A percentile compares a stretch with the other conserved stretches of the same genome.
These are phyloP conservation scores for Pyrgilauda ruficollis DNA, from an alignment of 2,113 vertebrate species.

Conservation along the genomic window DNA sequence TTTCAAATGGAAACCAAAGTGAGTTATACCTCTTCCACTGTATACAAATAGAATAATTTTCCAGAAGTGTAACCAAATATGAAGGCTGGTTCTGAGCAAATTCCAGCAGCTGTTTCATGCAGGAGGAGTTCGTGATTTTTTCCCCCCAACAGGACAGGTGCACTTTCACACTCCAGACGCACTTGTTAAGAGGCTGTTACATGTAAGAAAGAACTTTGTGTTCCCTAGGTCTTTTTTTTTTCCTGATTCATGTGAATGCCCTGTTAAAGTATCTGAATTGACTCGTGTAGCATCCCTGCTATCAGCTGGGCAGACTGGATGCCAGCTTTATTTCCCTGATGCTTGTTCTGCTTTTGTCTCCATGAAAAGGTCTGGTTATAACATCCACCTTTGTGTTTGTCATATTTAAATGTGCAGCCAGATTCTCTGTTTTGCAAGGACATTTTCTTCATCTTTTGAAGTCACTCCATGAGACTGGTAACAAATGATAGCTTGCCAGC, in stretches of 20 bases:
- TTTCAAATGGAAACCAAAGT: not conserved
- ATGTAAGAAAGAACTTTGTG: not conserved
- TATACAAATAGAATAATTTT: not conserved
- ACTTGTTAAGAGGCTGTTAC: not conserved
- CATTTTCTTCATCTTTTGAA: slow-evolving; percentile 37
- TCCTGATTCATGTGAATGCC: not conserved
- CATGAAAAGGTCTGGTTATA: slow-evolving; percentile 1
- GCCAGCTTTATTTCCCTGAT: not conserved
- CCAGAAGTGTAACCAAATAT: not conserved
- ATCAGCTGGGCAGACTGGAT: not conserved
- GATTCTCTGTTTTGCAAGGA: not conserved
- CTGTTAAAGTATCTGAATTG: not conserved
- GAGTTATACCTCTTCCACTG: not conserved
- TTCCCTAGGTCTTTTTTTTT: not conserved
- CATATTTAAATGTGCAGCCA: slow-evolving; percentile 12
- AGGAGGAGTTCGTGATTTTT: not conserved
- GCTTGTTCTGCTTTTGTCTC: slow-evolving; percentile 15
- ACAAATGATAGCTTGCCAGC: slow-evolving; percentile 18
- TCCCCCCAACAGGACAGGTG: not conserved
- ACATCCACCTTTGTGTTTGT: slow-evolving; percentile 19
- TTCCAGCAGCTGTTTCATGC: not conserved
- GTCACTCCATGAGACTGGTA: not conserved
- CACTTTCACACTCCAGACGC: not conserved
- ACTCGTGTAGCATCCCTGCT: not conserved
- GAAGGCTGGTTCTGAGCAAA: not conserved